These are phyloP conservation scores for Microcebus griseorufus DNA, from an alignment of 2,113 vertebrate genomes.

Conservation along the genomic window DNA sequence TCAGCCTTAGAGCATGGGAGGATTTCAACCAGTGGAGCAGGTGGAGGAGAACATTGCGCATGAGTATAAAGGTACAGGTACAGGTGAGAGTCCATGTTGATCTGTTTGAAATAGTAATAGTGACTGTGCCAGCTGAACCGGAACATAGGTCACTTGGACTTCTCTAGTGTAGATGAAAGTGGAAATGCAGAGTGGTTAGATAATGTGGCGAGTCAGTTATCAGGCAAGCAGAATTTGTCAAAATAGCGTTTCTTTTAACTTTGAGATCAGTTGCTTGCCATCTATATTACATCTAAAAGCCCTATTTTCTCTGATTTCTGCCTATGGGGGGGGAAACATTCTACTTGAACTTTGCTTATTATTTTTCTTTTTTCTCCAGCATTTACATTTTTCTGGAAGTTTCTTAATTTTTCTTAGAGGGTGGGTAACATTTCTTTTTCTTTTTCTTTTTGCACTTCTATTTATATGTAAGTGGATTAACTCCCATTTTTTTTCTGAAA, in stretches of 20 bases:
- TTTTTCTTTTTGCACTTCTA: neutral
- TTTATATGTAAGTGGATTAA: neutral
- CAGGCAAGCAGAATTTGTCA: neutral
- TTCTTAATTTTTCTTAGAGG: neutral
- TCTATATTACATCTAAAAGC: neutral
- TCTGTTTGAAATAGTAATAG: neutral
- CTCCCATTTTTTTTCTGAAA: neutral
- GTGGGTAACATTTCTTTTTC: accelerated
- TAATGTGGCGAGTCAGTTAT: neutral
- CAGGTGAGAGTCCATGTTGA: neutral
- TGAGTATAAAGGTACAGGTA: accelerated
- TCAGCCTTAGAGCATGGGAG: neutral
- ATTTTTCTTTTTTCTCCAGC: neutral
- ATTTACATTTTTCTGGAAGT: neutral
- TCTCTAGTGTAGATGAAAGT: neutral
- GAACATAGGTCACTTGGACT: neutral
- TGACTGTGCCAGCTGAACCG: neutral
- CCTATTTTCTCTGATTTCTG: neutral
- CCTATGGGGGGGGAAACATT: neutral
- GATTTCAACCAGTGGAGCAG: neutral
- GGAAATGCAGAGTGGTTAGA: neutral
- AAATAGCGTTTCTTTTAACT: neutral
- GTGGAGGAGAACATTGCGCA: neutral
- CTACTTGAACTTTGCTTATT: neutral
- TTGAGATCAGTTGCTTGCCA: neutral